These are phyloP conservation scores for Ophion ventricosus DNA, from an alignment of 2,888 invertebrate species.

Conservation along the genomic window DNA sequence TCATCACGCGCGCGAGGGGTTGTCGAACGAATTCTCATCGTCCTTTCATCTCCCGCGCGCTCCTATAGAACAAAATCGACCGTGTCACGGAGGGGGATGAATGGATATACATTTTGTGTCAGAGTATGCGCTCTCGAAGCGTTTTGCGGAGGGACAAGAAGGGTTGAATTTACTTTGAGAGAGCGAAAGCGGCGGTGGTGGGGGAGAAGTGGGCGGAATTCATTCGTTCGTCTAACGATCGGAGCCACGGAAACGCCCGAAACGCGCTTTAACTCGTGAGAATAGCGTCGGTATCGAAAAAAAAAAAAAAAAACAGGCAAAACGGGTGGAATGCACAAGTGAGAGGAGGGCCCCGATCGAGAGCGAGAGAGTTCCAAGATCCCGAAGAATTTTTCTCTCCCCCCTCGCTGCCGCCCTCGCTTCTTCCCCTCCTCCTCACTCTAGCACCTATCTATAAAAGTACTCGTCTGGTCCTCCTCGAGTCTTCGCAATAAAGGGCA, in stretches of 20 bases:
- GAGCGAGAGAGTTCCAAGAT: slow-evolving; percentile 50
- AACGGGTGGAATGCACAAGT: slow-evolving; percentile 39
- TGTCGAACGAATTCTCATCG: slow-evolving; percentile 34
- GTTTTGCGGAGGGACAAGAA: not conserved
- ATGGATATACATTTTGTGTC: slow-evolving; percentile 18
- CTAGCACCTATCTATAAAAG: not conserved
- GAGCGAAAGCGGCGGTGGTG: too few relatives aligned
- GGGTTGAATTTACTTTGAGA: slow-evolving; percentile 32
- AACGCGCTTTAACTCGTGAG: slow-evolving; percentile 51
- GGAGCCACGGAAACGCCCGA: slow-evolving; percentile 78
- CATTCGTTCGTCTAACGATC: slow-evolving; percentile 75
- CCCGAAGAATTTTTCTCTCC: slow-evolving; percentile 60
- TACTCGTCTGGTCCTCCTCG: slow-evolving; percentile 43
- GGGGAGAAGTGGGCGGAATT: slow-evolving; percentile 40
- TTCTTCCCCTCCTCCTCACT: not conserved
- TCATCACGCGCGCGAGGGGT: slow-evolving; percentile 11
- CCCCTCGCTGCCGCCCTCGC: slow-evolving; percentile 30
- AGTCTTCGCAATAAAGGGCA: slow-evolving; percentile 48
- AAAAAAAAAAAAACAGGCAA: slow-evolving; percentile 43
- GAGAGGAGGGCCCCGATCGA: slow-evolving; percentile 54
- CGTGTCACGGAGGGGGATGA: not conserved
- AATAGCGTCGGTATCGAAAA: slow-evolving; percentile 50
- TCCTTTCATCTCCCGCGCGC: slow-evolving; percentile 39
- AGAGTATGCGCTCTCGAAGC: slow-evolving; percentile 44
- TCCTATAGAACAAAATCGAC: slow-evolving; percentile 32